These are phyloP conservation scores for Artibeus lituratus DNA, from an alignment of 2,797 vertebrate species.

Conservation along the genomic window DNA sequence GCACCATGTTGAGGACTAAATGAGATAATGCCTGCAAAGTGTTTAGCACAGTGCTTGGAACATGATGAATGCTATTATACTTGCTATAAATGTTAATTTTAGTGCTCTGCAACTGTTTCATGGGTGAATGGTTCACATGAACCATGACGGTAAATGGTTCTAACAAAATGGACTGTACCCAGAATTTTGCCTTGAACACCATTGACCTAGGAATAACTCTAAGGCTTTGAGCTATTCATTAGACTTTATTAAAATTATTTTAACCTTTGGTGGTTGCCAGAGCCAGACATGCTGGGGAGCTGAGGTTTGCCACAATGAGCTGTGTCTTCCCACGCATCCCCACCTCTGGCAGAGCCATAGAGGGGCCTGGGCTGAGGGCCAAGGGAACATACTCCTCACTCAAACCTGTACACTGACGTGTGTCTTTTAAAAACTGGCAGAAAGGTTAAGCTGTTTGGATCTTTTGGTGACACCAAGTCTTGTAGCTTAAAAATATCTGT, in stretches of 20 bases:
- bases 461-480: slow-evolving; percentile 52
- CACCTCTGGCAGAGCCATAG: slow-evolving; percentile 45
- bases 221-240: slow-evolving; percentile 71
- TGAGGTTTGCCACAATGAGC: slow-evolving; percentile 76
- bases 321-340: slow-evolving; percentile 58
- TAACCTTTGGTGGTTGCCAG: slow-evolving; percentile 77
- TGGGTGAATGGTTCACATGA: neutral
- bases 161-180: slow-evolving; percentile 28
- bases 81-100: neutral
- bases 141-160: slow-evolving; percentile 15
- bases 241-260: slow-evolving; percentile 76
- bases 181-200: slow-evolving; percentile 41
- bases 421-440: slow-evolving; percentile 56
- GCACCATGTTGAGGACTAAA: neutral
- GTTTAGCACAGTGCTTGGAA: neutral
- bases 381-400: slow-evolving; percentile 67
- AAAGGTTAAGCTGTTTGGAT: slow-evolving; percentile 60
- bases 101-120: neutral
- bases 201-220: slow-evolving; percentile 66
- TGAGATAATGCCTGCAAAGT: neutral
- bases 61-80: neutral
- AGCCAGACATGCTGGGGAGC: slow-evolving; percentile 70
- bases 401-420: slow-evolving; percentile 57
- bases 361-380: slow-evolving; percentile 50
- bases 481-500: slow-evolving; percentile 67